Evolutionary conservation across 2,888 invertebrate genomes (phyloP).

Genomic region (Drosophila heteroneura): DNA sequence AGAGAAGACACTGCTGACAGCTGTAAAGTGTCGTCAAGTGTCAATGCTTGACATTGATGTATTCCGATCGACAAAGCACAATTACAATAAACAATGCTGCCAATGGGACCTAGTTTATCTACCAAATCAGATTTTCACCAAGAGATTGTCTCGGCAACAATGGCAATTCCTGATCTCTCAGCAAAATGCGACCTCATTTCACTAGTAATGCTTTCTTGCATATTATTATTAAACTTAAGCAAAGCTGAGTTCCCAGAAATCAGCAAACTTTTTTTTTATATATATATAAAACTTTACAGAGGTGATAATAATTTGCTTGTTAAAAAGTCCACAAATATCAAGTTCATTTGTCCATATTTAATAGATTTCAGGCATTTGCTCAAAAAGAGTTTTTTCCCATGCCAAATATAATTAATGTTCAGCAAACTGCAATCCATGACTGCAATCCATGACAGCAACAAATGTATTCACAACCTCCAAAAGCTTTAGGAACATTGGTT

Average conservation of each 20-base stretch:
- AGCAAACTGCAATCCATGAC: background rate
- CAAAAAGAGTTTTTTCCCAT: background rate
- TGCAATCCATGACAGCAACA: background rate
- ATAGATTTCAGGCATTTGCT: background rate
- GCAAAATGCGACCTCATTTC: constrained; percentile 4
- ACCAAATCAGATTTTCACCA: constrained; percentile 14
- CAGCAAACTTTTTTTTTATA: background rate
- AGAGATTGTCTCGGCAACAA: constrained; percentile 4
- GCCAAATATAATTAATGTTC: background rate
- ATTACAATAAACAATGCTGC: constrained; percentile 67
- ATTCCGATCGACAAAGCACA: constrained; percentile 61
- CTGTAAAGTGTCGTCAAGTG: constrained; percentile 75
- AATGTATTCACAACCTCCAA: background rate
- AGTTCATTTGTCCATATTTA: background rate
- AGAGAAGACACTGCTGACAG: constrained; percentile 51
- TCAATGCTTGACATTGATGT: constrained; percentile 71
- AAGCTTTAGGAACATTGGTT: background rate
- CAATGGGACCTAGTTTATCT: constrained; percentile 21
- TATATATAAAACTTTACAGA: background rate
- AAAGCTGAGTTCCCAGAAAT: background rate
- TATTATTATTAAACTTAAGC: background rate
- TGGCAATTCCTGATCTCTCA: background rate
- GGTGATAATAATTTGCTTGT: background rate
- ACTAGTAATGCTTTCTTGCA: background rate
- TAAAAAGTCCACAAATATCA: background rate